Evolutionary conservation across 2,888 invertebrate genomes (phyloP).

Genomic region (Onchidella celtica): DNA sequence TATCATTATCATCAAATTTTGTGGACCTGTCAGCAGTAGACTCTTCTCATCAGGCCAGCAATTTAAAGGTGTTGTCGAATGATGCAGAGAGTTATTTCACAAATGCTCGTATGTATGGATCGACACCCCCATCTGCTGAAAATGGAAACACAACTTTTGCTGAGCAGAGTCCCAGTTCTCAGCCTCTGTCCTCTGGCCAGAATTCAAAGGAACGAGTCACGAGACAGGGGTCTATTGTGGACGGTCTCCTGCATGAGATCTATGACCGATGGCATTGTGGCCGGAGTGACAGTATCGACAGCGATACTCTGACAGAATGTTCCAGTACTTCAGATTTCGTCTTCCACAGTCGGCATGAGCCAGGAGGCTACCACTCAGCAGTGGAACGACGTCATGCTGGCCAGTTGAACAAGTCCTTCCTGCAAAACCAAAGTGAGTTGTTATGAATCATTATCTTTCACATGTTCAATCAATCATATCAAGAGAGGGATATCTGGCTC

Average conservation of each 20-base stretch:
- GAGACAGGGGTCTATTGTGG: constrained; percentile 74
- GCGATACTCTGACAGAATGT: constrained; percentile 79
- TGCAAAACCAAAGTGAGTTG: constrained; percentile 73
- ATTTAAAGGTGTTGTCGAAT: background rate
- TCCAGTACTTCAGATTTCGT: constrained; percentile 77
- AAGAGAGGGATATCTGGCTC: too few species aligned
- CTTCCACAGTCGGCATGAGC: constrained; percentile 58
- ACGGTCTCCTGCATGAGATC: constrained; percentile 77
- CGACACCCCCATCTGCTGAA: background rate
- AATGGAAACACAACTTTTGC: background rate
- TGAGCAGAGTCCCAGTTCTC: background rate
- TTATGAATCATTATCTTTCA: too few species aligned
- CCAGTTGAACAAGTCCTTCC: constrained; percentile 63
- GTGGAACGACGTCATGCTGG: constrained; percentile 61
- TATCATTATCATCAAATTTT: background rate
- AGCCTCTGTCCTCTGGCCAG: background rate
- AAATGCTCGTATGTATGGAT: background rate
- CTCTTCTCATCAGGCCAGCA: background rate
- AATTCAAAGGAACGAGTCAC: background rate
- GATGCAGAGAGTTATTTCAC: background rate
- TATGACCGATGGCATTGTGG: constrained; percentile 77
- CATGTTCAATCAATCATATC: too few species aligned
- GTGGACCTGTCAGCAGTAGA: background rate
- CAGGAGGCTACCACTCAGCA: constrained; percentile 53
- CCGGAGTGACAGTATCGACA: constrained; percentile 77